Evolutionary conservation across 1,140 invertebrate species (phyloP).

Genomic region (Macrotrachela quadricornifera): DNA sequence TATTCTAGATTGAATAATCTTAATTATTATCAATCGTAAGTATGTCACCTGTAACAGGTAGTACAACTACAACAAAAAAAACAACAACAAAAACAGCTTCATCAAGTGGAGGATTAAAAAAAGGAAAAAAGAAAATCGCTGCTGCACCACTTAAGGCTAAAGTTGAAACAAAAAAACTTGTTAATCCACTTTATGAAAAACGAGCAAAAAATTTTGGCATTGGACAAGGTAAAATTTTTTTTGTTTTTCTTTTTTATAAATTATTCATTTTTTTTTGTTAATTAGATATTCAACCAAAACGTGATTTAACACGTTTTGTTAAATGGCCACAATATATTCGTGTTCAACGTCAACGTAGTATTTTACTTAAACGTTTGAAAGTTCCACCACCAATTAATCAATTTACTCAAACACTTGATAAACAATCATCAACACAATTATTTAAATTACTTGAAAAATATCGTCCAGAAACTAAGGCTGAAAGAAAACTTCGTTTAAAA

Average conservation of each 20-base stretch:
- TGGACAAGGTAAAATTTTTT: constrained; percentile 32
- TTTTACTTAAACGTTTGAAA: constrained; percentile 82
- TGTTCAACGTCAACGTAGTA: constrained; percentile 81
- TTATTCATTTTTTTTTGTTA: too few relatives aligned
- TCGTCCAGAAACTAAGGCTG: constrained; percentile 66
- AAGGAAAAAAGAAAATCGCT: constrained; percentile 71
- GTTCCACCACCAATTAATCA: constrained; percentile 98
- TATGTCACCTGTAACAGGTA: too few relatives aligned
- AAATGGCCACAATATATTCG: constrained; percentile 98
- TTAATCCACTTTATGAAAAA: constrained; percentile 93
- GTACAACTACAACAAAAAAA: too few relatives aligned
- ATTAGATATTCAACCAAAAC: constrained; percentile 61
- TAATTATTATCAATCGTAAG: too few relatives aligned
- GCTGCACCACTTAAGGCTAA: constrained; percentile 73
- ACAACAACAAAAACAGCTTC: too few relatives aligned
- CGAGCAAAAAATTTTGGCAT: constrained; percentile 90
- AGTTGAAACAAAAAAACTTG: constrained; percentile 63
- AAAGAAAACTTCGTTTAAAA: constrained; percentile 67
- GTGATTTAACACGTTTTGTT: constrained; percentile 88
- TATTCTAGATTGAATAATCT: too few relatives aligned
- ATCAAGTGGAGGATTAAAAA: constrained; percentile 26
- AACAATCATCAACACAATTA: constrained; percentile 79
- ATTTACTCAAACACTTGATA: constrained; percentile 69
- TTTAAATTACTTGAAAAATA: constrained; percentile 95
- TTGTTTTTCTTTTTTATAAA: too few relatives aligned